Evolutionary conservation across 1,140 invertebrate genomes (phyloP).

Genomic region (Drosophila auraria): DNA sequence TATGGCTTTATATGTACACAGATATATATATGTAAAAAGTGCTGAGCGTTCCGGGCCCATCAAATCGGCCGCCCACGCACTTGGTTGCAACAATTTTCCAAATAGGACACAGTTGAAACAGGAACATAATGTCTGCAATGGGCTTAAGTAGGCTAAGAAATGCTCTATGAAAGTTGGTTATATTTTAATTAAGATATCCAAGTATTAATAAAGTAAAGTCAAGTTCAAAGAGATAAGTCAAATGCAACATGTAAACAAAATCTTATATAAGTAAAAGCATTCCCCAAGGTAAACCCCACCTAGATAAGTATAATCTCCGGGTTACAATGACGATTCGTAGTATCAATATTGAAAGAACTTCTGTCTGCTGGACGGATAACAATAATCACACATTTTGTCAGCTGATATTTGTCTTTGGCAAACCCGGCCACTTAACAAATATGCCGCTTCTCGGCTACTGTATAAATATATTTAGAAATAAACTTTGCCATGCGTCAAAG

Average conservation of each 20-base stretch:
- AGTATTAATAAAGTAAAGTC: neutral
- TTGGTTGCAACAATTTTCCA: conserved; percentile 51
- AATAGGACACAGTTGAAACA: conserved; percentile 34
- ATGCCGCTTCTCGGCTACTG: conserved; percentile 7
- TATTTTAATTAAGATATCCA: too few relatives aligned
- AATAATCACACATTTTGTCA: conserved; percentile 7
- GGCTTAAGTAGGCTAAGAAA: neutral
- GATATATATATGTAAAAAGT: conserved; percentile 3
- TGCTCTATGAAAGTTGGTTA: neutral
- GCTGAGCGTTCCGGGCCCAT: conserved; percentile 9
- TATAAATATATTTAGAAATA: conserved; percentile 50
- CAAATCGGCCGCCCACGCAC: conserved; percentile 51
- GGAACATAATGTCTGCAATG: neutral
- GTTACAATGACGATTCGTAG: neutral
- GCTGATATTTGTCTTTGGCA: conserved; percentile 5
- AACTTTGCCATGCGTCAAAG: conserved; percentile 70
- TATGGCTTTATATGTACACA: conserved; percentile 33
- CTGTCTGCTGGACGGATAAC: conserved; percentile 5
- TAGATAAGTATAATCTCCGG: neutral
- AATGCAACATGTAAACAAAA: neutral
- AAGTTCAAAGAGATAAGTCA: too few relatives aligned
- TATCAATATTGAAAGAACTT: neutral
- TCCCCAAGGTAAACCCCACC: neutral
- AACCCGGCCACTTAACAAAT: conserved; percentile 29
- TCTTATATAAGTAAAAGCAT: neutral